A percentile compares a stretch with the other conserved stretches of the same genome.
Evolutionary conservation across 2,888 invertebrate species (phyloP).

Genomic region (Cryptus armator): DNA sequence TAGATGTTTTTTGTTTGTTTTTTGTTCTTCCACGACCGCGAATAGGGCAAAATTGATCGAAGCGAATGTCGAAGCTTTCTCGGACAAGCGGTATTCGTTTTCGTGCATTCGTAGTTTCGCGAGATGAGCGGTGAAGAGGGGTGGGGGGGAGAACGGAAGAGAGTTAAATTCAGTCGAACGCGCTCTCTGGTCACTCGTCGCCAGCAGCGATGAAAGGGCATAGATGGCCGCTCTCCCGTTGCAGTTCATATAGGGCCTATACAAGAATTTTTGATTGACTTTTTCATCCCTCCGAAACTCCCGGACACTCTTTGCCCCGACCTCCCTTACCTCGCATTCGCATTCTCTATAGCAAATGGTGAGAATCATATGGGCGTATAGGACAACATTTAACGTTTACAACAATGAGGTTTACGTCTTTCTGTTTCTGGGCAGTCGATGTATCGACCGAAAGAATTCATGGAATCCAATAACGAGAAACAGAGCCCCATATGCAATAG

Average conservation of each 20-base stretch:
- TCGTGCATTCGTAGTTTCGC: conserved; percentile 6
- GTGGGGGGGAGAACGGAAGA: conserved; percentile 10
- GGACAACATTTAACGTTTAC: too few species aligned
- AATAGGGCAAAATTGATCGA: conserved; percentile 42
- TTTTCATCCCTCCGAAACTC: conserved; percentile 42
- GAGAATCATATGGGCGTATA: too few species aligned
- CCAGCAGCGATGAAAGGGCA: conserved; percentile 52
- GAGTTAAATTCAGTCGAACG: conserved; percentile 56
- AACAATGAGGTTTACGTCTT: too few species aligned
- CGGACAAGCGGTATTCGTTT: conserved; percentile 12
- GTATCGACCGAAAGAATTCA: conserved; percentile 54
- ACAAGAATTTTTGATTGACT: conserved; percentile 68
- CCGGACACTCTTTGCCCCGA: conserved; percentile 3
- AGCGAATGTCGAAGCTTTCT: conserved; percentile 19
- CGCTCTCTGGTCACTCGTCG: conserved; percentile 24
- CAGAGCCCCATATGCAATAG: conserved; percentile 35
- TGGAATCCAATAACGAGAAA: conserved; percentile 67
- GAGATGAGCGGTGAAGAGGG: conserved; percentile 13
- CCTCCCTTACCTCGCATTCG: neutral
- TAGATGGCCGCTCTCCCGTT: conserved; percentile 37
- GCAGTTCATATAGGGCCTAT: conserved; percentile 41
- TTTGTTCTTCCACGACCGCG: conserved; percentile 17
- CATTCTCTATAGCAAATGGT: conserved; percentile 1
- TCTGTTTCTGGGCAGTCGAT: neutral
- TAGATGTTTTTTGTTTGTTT: conserved; percentile 16